phyloP scores from a whole-genome alignment of 2,888 invertebrate species.

The Salticus scenicus region DNA sequence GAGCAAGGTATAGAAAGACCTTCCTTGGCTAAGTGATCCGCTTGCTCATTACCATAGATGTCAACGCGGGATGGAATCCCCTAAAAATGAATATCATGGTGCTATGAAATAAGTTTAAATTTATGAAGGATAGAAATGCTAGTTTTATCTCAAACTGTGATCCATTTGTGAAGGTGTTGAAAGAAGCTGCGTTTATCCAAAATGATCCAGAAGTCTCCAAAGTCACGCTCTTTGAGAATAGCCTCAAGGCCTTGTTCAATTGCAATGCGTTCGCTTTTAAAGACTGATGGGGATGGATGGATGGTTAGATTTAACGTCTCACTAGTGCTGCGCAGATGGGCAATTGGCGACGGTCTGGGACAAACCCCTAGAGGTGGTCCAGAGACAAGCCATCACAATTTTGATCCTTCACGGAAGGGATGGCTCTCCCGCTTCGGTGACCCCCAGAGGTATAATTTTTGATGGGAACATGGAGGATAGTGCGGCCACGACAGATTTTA shows the following conservation, averaged over 20 bases:
- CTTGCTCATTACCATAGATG: not conserved
- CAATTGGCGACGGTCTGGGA: no score
- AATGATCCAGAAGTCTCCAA: not conserved
- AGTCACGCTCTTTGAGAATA: not conserved
- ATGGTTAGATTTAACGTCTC: no score
- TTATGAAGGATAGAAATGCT: not conserved
- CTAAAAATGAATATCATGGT: not conserved
- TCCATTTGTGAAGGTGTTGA: not conserved
- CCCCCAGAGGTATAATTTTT: no score
- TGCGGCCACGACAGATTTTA: no score
- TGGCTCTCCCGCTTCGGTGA: no score
- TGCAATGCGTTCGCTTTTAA: not conserved
- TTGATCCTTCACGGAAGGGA: no score
- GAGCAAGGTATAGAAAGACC: not conserved
- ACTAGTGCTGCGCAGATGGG: no score
- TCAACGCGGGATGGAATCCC: conserved; percentile 1
- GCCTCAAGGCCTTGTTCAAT: not conserved
- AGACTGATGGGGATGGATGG: no score
- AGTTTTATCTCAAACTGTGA: not conserved
- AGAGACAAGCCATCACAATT: no score
- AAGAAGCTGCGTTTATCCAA: not conserved
- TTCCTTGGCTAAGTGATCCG: not conserved
- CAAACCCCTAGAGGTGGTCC: no score
- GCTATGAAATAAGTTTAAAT: not conserved
- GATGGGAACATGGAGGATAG: no score